A percentile compares a stretch with the other conserved stretches of the same genome.
Evolutionary conservation across 2,888 invertebrate species (phyloP).

Genomic region (Norana najaformis): DNA sequence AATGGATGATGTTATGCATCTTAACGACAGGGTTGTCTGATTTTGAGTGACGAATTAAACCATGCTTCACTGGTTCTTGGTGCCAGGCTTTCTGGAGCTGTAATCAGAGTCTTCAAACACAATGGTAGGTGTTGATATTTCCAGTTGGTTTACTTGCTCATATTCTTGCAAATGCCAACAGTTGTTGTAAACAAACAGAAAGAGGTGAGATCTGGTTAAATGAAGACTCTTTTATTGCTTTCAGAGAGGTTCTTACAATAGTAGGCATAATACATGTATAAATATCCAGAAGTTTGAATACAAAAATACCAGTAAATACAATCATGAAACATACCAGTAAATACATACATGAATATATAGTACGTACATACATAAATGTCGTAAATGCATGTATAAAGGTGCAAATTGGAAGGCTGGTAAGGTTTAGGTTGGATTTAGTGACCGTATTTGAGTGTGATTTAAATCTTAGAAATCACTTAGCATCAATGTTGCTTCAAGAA

Average conservation of each 20-base stretch:
- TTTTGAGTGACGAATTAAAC: conserved; percentile 93
- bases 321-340: too few relatives aligned
- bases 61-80: conserved; percentile 96
- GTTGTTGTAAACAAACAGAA: not conserved
- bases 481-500: too few relatives aligned
- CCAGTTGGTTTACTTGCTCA: not conserved
- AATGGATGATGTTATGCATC: not conserved
- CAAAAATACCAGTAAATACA: too few relatives aligned
- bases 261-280: too few relatives aligned
- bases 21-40: conserved; percentile 73
- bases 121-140: conserved; percentile 62
- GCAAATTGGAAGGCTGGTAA: not conserved
- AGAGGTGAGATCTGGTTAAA: not conserved
- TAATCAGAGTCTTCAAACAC: conserved; percentile 79
- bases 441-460: not conserved
- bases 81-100: conserved; percentile 81
- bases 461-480: too few relatives aligned
- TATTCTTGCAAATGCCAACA: not conserved
- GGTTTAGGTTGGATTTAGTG: not conserved
- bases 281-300: too few relatives aligned
- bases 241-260: too few relatives aligned
- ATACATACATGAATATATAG: not conserved
- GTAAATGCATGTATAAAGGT: not conserved
- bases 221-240: too few relatives aligned
- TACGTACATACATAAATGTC: not conserved